These are phyloP conservation scores for Nycticryphes semicollaris DNA, from an alignment of 2,113 vertebrate species.

Conservation along the genomic window DNA sequence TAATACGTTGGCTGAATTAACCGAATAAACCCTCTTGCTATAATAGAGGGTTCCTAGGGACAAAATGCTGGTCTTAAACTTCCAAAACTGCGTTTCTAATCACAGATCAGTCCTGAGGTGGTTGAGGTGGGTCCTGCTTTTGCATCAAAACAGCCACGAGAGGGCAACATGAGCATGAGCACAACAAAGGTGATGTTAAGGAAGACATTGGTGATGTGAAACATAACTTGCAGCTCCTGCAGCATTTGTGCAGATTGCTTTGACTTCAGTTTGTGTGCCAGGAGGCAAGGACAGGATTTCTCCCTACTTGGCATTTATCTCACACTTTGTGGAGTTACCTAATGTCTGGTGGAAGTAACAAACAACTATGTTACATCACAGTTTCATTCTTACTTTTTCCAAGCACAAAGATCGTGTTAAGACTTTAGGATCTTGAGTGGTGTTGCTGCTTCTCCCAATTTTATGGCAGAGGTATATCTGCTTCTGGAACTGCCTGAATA, in stretches of 20 bases:
- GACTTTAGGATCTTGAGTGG: not conserved
- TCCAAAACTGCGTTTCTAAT: fast-evolving
- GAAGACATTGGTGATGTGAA: fast-evolving
- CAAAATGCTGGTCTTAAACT: not conserved
- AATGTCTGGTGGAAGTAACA: not conserved
- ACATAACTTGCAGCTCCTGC: fast-evolving
- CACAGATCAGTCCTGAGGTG: fast-evolving
- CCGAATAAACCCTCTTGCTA: not conserved
- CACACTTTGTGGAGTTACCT: not conserved
- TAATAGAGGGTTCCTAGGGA: too few relatives aligned
- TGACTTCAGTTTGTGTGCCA: not conserved
- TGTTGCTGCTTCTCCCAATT: not conserved
- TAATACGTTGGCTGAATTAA: not conserved
- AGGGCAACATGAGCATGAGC: constrained; percentile 61
- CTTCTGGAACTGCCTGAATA: not conserved
- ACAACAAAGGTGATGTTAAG: fast-evolving
- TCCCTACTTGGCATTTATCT: fast-evolving
- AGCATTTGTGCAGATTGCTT: not conserved
- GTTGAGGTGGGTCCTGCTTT: not conserved
- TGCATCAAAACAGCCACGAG: constrained; percentile 6
- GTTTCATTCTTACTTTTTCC: not conserved
- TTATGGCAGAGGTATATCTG: not conserved
- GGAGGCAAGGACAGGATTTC: not conserved
- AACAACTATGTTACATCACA: fast-evolving
- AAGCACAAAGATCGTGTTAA: not conserved